These are phyloP conservation scores for Hydra vulgaris DNA, from an alignment of 30 jellyfish, hydroid and myxozoan genomes.

Conservation along the genomic window DNA sequence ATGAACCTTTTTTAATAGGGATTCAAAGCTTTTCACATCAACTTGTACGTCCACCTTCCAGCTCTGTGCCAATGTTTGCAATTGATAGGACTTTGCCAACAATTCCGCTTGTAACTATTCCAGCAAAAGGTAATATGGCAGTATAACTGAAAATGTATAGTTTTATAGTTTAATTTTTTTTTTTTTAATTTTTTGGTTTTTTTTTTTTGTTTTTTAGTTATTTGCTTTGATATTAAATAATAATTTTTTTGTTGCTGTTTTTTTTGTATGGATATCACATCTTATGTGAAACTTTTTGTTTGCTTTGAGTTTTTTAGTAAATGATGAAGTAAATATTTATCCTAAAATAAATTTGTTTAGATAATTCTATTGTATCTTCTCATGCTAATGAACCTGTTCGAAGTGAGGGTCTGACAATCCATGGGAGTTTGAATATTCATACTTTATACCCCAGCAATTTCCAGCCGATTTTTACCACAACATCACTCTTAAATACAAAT, in stretches of 20 bases:
- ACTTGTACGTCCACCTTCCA: conserved; percentile 34
- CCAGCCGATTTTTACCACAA: not conserved
- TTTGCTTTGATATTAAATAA: too few relatives aligned
- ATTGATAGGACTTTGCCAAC: conserved; percentile 14
- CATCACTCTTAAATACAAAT: conserved; percentile 18
- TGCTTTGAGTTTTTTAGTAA: too few relatives aligned
- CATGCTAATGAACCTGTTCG: conserved; percentile 6
- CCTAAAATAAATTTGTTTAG: too few relatives aligned
- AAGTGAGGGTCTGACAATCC: conserved; percentile 44
- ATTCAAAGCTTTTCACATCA: conserved; percentile 32
- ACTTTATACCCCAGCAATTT: conserved; percentile 42
- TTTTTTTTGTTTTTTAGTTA: too few relatives aligned
- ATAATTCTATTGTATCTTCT: not conserved
- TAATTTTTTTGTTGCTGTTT: too few relatives aligned
- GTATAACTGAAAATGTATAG: too few relatives aligned
- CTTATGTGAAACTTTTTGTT: too few relatives aligned
- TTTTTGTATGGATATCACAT: too few relatives aligned
- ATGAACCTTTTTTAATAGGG: too few relatives aligned
- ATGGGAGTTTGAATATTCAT: conserved; percentile 33
- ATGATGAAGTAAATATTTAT: too few relatives aligned
- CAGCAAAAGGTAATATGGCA: conserved; percentile 35
- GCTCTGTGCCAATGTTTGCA: conserved; percentile 31
- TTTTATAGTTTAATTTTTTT: too few relatives aligned
- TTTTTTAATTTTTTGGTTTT: too few relatives aligned
- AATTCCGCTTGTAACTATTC: conserved; percentile 20